These are phyloP conservation scores for Panagrolaimus sp. DNA, from an alignment of 1,140 invertebrate species.

Conservation along the genomic window DNA sequence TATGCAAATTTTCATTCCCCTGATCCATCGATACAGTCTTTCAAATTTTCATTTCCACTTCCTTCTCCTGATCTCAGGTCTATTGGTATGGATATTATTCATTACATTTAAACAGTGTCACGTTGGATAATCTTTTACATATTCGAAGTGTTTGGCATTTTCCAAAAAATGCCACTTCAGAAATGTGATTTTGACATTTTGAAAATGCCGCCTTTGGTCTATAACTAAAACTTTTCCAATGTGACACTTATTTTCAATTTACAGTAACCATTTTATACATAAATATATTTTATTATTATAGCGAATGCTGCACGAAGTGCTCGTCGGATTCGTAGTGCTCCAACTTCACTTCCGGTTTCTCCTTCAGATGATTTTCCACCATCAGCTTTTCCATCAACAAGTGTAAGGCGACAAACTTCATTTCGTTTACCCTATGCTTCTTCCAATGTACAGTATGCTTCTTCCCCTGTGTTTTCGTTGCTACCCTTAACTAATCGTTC, in stretches of 20 bases:
- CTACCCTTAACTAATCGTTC: conserved; percentile 11
- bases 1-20: conserved; percentile 51
- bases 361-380: conserved; percentile 2
- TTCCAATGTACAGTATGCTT: conserved; percentile 21
- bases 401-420: conserved; percentile 14
- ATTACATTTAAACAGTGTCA: no score
- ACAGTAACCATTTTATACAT: no score
- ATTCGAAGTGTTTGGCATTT: not conserved
- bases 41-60: conserved; percentile 43
- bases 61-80: conserved; percentile 43
- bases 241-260: no score
- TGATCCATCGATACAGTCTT: conserved; percentile 49
- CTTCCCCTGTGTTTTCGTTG: conserved; percentile 22
- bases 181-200: not conserved
- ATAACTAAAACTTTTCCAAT: no score
- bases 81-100: conserved; percentile 38
- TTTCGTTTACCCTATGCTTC: conserved; percentile 18
- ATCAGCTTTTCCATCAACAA: not conserved
- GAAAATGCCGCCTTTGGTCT: conserved; percentile 3
- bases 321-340: conserved; percentile 16
- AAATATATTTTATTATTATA: no score
- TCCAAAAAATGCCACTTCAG: not conserved
- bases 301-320: no score
- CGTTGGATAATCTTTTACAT: no score
- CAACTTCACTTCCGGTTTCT: conserved; percentile 19